phyloP scores from a whole-genome alignment of 2,113 vertebrate species.

The Xiphorhynchus elegans region DNA sequence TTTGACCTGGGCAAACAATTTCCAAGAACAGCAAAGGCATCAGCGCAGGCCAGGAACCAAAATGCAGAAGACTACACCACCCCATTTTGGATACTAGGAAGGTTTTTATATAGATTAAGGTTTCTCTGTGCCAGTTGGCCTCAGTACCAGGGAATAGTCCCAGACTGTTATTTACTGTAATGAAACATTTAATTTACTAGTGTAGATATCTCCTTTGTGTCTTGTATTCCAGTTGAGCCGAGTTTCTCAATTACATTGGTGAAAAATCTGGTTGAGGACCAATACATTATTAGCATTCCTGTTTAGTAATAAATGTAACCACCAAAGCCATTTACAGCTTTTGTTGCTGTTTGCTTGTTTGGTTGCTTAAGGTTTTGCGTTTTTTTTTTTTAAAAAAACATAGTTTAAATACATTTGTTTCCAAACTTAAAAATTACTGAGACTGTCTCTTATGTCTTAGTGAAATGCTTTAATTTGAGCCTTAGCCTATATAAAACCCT shows the following conservation, averaged over 20 bases:
- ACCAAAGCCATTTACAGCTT: background rate
- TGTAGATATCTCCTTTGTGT: background rate
- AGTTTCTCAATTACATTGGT: background rate
- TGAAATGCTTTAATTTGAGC: background rate
- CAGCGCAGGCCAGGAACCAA: background rate
- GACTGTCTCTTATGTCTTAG: background rate
- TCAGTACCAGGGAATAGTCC: background rate
- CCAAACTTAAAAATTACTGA: background rate
- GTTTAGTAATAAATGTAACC: background rate
- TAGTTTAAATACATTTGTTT: background rate
- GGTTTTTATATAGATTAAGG: background rate
- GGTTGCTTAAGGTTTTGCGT: background rate
- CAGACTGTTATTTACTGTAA: conserved; percentile 37
- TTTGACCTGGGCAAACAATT: background rate
- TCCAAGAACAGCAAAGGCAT: background rate
- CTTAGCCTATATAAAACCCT: background rate
- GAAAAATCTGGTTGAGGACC: background rate
- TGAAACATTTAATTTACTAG: conserved; percentile 35
- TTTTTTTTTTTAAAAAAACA: background rate
- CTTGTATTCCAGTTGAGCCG: background rate
- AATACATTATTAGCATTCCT: background rate
- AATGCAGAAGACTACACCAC: background rate
- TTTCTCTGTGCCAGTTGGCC: background rate
- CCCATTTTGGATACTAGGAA: background rate
- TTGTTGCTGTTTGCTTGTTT: background rate